Base-by-base conservation (phyloP, 1,140 invertebrate genomes). In the Heliothis virescens region DNA sequence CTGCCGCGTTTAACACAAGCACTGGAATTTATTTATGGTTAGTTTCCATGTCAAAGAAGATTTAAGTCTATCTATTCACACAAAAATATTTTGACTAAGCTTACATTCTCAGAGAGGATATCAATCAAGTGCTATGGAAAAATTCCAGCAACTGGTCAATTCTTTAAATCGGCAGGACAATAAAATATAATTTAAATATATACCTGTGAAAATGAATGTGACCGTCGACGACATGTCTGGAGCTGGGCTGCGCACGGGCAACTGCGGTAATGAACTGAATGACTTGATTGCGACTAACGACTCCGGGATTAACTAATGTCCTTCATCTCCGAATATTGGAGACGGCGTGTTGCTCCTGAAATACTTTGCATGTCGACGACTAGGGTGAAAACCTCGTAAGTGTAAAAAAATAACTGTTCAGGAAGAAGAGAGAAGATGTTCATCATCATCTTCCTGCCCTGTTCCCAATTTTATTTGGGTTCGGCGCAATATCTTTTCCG, bases 241-340 rank as follows among this genome's bases (percentile, higher is more conserved):
- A 71, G 79, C 59, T 81, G 71, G 78, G 63, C 63, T 79, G 69
- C 81, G 82, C 78, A 67, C 26, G 67, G 76, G 71, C 83, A 81
- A 82, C 82, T 83, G 80, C 75, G 83, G 83, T 89, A 90, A 92
- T 91, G 87, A 90, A 89, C 84, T 84, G 87, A 90, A 88, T 90
- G 86, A 90, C 86, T 88, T 89, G 90, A 91, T 91, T 88, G 86
- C 81, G 86, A 85, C 85, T 89, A 88, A 89, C 86, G 87, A 88
- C 86, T 86, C 85, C 83, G 9, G 76, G 83, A 87, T 88, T 89
- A 89, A 86, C 85, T 69, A 78, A 77, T 18, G 48, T 57, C n/a
- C 10, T 11, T 63, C 71, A 60, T 34, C 48, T 83, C 16, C 16
- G 52, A 52, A 74, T 41, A 26, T 29, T 85, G 86, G 91, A 91